Conservation (phyloP, 2,797 vertebrate species). For the Agapornis canus region DNA sequence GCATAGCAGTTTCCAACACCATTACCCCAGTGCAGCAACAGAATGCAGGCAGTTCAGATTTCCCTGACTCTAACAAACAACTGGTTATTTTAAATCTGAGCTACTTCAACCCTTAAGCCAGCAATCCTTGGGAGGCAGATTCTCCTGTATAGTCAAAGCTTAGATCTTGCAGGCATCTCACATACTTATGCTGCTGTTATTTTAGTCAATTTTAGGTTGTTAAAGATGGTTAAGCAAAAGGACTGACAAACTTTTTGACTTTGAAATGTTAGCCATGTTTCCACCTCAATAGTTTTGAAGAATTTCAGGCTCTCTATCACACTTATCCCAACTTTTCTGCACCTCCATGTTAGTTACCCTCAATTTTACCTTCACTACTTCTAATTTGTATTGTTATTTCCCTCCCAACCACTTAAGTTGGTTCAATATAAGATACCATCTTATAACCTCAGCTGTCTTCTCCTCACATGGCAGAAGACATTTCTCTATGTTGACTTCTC, state of each 20-base stretch:
- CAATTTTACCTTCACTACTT: neutral
- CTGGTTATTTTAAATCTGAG: neutral
- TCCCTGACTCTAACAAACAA: neutral
- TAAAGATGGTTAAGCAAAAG: neutral
- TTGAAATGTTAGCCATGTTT: neutral
- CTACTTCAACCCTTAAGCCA: neutral
- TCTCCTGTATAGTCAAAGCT: neutral
- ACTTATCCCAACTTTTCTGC: neutral
- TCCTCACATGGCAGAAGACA: neutral
- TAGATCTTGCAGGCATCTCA: neutral
- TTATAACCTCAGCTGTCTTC: neutral
- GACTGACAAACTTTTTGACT: neutral
- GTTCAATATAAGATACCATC: neutral
- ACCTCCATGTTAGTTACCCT: neutral
- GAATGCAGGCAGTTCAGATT: neutral
- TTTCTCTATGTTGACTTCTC: neutral
- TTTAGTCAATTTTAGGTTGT: neutral
- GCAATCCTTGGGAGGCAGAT: neutral
- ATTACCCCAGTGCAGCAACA: neutral
- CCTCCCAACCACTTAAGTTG: rapidly evolving
- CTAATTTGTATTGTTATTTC: neutral
- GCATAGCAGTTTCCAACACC: neutral
- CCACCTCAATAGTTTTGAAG: neutral
- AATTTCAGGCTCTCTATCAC: neutral
- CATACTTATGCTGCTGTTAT: neutral